A percentile compares a stretch with the other conserved stretches of the same genome.
These are phyloP conservation scores for Drosophila santomea DNA, from an alignment of 1,140 invertebrate genomes.

Conservation along the genomic window DNA sequence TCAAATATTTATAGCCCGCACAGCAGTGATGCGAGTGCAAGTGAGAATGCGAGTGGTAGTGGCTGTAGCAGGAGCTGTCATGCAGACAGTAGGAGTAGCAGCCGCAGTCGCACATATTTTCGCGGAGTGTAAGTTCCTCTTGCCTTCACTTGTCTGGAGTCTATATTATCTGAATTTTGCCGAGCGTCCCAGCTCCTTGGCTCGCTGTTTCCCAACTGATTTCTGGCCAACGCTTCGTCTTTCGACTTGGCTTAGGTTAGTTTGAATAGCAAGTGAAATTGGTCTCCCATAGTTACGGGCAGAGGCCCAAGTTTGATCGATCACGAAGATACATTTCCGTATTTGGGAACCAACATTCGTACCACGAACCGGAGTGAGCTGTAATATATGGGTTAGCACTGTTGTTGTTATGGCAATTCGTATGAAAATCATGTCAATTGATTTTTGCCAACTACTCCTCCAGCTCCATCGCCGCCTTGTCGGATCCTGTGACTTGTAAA, in stretches of 20 bases:
- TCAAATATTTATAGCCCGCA: constrained; percentile 77
- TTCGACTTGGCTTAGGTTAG: constrained; percentile 81
- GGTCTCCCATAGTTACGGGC: constrained; percentile 16
- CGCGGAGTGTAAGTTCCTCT: background rate
- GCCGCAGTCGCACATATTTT: constrained; percentile 76
- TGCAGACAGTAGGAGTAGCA: constrained; percentile 76
- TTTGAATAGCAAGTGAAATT: constrained; percentile 22
- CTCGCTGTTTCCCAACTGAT: constrained; percentile 66
- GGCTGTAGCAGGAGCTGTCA: constrained; percentile 70
- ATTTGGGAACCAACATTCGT: constrained; percentile 75
- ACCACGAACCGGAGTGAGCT: constrained; percentile 64
- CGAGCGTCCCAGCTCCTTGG: constrained; percentile 52
- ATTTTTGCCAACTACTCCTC: constrained; percentile 45
- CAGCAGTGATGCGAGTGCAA: constrained; percentile 74
- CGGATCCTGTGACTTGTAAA: background rate
- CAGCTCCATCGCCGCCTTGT: background rate
- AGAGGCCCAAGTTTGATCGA: constrained; percentile 65
- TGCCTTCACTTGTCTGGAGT: background rate
- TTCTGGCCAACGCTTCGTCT: constrained; percentile 73
- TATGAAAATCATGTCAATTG: constrained; percentile 75
- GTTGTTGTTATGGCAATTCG: constrained; percentile 47
- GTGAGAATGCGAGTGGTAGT: constrained; percentile 62
- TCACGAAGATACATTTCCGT: constrained; percentile 67
- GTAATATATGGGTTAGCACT: constrained; percentile 34
- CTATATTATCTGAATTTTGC: constrained; percentile 8